Evolutionary conservation across 1,140 invertebrate genomes (phyloP).

Genomic region (Microplitis mediator): DNA sequence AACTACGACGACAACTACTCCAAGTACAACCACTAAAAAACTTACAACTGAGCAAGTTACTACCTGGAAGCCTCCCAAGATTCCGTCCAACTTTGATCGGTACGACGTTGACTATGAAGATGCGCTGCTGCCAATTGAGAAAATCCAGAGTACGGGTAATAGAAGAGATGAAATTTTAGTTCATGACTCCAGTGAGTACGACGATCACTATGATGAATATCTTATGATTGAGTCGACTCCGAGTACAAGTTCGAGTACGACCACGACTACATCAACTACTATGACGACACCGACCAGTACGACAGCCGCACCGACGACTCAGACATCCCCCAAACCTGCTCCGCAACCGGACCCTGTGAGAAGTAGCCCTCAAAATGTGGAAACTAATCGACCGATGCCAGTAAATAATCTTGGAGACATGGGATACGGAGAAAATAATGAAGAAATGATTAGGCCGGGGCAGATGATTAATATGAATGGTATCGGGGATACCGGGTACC

Average conservation of each 20-base stretch:
- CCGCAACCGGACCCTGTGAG: not conserved
- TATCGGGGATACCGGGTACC: not conserved
- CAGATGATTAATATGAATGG: not conserved
- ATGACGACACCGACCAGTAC: not conserved
- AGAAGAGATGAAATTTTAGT: constrained; percentile 5
- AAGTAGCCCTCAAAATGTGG: too few species aligned
- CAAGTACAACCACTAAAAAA: constrained; percentile 20
- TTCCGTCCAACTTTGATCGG: constrained; percentile 44
- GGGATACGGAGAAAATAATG: too few species aligned
- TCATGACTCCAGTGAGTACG: not conserved
- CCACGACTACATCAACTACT: constrained; percentile 16
- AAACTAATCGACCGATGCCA: constrained; percentile 18
- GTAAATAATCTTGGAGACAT: constrained; percentile 23
- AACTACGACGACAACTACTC: constrained; percentile 40
- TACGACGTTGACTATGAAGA: constrained; percentile 48
- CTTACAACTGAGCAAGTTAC: constrained; percentile 33
- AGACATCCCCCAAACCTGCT: not conserved
- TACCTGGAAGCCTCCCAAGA: constrained; percentile 40
- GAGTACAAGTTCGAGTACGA: constrained; percentile 8
- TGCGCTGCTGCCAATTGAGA: constrained; percentile 22
- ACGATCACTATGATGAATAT: constrained; percentile 13
- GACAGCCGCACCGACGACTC: constrained; percentile 6
- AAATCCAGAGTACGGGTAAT: constrained; percentile 26
- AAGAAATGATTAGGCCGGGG: too few species aligned
- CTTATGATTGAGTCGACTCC: constrained; percentile 1